These are phyloP conservation scores for Vireo altiloquus DNA, from an alignment of 2,113 vertebrate species.

Conservation along the genomic window DNA sequence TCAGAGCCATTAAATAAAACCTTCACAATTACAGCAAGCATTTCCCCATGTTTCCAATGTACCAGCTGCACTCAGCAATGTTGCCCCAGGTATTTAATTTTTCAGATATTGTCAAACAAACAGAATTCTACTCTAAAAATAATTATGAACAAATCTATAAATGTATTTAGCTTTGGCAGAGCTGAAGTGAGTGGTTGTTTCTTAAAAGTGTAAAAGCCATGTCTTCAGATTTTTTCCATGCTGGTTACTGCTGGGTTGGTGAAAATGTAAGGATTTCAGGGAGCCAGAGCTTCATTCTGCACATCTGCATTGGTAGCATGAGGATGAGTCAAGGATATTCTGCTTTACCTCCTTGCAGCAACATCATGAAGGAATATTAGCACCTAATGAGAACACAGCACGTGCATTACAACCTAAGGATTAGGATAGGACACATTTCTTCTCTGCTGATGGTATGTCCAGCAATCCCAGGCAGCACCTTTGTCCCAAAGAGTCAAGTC, in stretches of 20 bases:
- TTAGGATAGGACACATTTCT: not conserved
- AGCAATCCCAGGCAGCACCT: not conserved
- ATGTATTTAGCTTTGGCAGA: constrained; percentile 26
- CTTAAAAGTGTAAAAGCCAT: not conserved
- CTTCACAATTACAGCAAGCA: not conserved
- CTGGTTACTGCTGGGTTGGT: not conserved
- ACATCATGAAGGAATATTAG: not conserved
- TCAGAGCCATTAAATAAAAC: not conserved
- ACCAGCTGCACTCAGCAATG: not conserved
- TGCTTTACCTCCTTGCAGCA: not conserved
- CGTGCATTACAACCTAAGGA: not conserved
- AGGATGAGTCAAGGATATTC: not conserved
- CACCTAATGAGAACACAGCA: not conserved
- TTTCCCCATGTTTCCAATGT: not conserved
- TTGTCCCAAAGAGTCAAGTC: not conserved
- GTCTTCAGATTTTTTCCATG: not conserved
- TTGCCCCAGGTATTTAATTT: constrained; percentile 55
- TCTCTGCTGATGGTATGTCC: not conserved
- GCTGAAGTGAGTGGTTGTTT: not conserved
- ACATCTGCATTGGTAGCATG: fast-evolving
- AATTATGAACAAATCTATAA: constrained; percentile 48
- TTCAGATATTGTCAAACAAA: constrained; percentile 56
- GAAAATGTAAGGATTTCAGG: not conserved
- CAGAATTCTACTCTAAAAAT: constrained; percentile 57
- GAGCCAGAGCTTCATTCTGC: not conserved